Conservation (phyloP, 1,140 invertebrate genomes). For the Drosophila truncata region DNA sequence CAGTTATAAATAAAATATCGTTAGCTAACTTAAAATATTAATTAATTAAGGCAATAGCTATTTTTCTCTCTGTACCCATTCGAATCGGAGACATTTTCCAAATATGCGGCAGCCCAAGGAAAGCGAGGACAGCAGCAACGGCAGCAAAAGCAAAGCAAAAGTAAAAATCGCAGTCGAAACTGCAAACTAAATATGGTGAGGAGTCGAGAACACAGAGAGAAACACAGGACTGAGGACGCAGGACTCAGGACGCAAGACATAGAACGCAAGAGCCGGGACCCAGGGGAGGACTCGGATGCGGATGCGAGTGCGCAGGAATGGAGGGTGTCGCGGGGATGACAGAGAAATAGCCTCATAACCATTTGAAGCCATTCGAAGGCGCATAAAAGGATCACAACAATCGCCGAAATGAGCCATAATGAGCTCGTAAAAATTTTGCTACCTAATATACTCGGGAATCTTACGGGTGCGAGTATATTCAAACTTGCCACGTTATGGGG, state of each 20-base stretch:
- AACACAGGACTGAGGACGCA: neutral
- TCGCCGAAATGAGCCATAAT: conserved; percentile 86
- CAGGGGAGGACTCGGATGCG: conserved; percentile 30
- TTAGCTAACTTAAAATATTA: too few species aligned
- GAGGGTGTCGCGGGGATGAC: conserved; percentile 63
- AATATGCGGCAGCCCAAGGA: conserved; percentile 62
- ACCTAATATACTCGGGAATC: conserved; percentile 85
- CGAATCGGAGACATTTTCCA: conserved; percentile 67
- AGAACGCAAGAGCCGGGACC: conserved; percentile 12
- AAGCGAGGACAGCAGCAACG: conserved; percentile 46
- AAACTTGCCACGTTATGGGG: conserved; percentile 81
- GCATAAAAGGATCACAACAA: conserved; percentile 86
- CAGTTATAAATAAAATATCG: too few species aligned
- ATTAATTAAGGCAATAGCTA: too few species aligned
- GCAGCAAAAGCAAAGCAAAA: conserved; percentile 54
- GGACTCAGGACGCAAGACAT: conserved; percentile 19
- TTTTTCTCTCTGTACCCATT: conserved; percentile 18
- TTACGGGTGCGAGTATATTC: conserved; percentile 82
- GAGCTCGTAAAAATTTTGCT: conserved; percentile 86
- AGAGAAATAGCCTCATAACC: conserved; percentile 85
- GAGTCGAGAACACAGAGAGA: conserved; percentile 41
- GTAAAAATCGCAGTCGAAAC: conserved; percentile 82
- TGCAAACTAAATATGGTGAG: conserved; percentile 80
- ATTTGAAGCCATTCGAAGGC: conserved; percentile 85
- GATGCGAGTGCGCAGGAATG: conserved; percentile 37